Conservation (phyloP, 1,140 invertebrate genomes). For the Bombus ignitus region DNA sequence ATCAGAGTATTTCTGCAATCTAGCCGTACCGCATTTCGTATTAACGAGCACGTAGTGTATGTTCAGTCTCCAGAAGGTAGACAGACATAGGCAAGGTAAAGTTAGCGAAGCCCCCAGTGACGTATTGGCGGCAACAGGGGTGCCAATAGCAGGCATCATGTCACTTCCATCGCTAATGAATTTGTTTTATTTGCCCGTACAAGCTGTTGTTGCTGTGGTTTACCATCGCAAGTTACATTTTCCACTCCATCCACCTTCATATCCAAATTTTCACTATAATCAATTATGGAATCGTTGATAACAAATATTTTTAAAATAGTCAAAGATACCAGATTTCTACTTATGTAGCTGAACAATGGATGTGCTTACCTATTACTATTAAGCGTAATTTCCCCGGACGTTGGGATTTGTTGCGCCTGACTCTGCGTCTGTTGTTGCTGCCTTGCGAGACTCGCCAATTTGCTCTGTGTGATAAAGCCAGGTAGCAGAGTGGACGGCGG, state of each 20-base stretch:
- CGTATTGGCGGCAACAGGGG: conserved; percentile 79
- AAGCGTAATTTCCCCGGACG: conserved; percentile 83
- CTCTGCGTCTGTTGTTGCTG: conserved; percentile 75
- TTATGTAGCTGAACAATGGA: background rate
- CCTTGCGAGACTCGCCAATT: conserved; percentile 78
- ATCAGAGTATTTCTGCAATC: conserved; percentile 63
- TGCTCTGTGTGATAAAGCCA: conserved; percentile 77
- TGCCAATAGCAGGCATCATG: conserved; percentile 82
- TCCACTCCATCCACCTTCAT: conserved; percentile 80
- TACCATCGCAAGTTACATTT: conserved; percentile 75
- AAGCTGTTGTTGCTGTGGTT: conserved; percentile 77
- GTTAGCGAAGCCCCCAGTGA: conserved; percentile 81
- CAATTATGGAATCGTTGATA: conserved; percentile 29
- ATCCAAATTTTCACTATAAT: conserved; percentile 79
- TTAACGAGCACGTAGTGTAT: conserved; percentile 52
- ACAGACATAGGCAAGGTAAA: conserved; percentile 75
- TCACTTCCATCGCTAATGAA: conserved; percentile 82
- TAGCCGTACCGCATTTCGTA: conserved; percentile 69
- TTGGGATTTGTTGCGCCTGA: conserved; percentile 76
- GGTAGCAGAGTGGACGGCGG: conserved; percentile 80
- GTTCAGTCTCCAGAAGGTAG: conserved; percentile 38
- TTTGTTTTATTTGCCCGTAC: conserved; percentile 81
- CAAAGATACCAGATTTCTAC: background rate
- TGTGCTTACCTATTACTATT: conserved; percentile 81
- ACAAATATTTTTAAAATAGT: background rate